Evolutionary conservation across 2,888 invertebrate genomes (phyloP), one percentile per base, ranked within the genome.

Genomic region (Tetragonisca angustula): DNA sequence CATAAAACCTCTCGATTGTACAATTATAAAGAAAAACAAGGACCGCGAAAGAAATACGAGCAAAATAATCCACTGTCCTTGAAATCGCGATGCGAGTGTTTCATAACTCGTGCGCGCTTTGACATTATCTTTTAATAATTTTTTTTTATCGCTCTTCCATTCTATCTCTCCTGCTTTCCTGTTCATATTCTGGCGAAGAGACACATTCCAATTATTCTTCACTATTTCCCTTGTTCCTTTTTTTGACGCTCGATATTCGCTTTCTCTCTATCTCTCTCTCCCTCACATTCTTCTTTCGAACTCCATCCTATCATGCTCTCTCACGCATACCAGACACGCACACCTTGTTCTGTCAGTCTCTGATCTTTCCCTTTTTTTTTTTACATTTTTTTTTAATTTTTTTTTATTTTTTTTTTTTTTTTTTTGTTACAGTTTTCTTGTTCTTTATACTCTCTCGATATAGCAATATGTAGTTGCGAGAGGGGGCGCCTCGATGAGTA

Each of bases 401-500:
- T 27, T 27, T 27, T 27, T 27, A 27, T 72, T 52, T 24, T 52
- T 74, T 4, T 36, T 2, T 1, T 11, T 2, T 52, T 50, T 54
- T 64, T 27, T 32, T 65, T 67, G 76, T 84, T 71, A 78, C 74
- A 74, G 17, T 64, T 62, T 43, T 69, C 75, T 70, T 80, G 81
- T 68, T 65, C 72, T 64, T 72, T 24, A 56, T 68, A 54, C 54
- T 85, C 84, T 85, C 79, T 89, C 90, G 91, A 90, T 91, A 91
- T 90, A 92, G 90, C 91, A 90, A 83, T 88, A 83, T 89, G 86
- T 88, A 85, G 85, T 90, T 91, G 91, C 88, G 90, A 91, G 89
- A 91, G 87, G 90, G 91, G 85, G 87, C 87, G 85, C 88, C 89
- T 89, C 88, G 87, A 87, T 90, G 91, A 91, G 91, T 92, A 91